These are phyloP conservation scores for Rhaphigaster nebulosa DNA, from an alignment of 2,888 invertebrate species.

Conservation along the genomic window DNA sequence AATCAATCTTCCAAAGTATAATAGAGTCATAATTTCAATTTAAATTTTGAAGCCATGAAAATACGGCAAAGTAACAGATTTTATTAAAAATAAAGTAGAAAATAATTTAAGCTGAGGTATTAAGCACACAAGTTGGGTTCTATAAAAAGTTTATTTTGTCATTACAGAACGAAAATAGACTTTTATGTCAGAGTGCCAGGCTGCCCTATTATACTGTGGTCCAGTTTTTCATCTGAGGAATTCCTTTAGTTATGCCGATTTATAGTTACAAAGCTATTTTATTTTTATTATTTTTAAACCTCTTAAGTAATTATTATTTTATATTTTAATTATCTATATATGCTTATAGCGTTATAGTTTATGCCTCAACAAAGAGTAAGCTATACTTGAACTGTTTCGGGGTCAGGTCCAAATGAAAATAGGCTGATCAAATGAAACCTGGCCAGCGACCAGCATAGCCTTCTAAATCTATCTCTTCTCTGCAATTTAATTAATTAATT, in stretches of 20 bases:
- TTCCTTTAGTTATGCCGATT: neutral
- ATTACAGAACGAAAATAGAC: conserved; percentile 28
- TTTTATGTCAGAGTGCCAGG: conserved; percentile 41
- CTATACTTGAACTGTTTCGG: conserved; percentile 37
- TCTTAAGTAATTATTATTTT: neutral
- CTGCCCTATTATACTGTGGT: neutral
- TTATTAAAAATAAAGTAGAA: neutral
- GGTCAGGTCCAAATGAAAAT: conserved; percentile 48
- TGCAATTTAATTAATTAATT: conserved; percentile 20
- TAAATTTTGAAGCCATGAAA: no score
- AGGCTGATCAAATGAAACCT: conserved; percentile 48
- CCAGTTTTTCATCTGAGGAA: conserved; percentile 6
- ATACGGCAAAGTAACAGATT: neutral
- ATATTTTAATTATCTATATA: neutral
- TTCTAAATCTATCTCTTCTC: conserved; percentile 34
- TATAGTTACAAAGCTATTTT: neutral
- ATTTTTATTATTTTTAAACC: neutral
- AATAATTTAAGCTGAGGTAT: neutral
- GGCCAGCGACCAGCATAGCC: conserved; percentile 2
- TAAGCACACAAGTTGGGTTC: neutral
- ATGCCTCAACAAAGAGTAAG: neutral
- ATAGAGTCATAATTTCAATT: no score
- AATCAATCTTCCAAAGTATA: no score
- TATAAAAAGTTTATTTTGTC: conserved; percentile 24
- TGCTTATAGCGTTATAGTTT: neutral